phyloP scores from a whole-genome alignment of 1,140 invertebrate genomes.

The Tenebrio molitor region DNA sequence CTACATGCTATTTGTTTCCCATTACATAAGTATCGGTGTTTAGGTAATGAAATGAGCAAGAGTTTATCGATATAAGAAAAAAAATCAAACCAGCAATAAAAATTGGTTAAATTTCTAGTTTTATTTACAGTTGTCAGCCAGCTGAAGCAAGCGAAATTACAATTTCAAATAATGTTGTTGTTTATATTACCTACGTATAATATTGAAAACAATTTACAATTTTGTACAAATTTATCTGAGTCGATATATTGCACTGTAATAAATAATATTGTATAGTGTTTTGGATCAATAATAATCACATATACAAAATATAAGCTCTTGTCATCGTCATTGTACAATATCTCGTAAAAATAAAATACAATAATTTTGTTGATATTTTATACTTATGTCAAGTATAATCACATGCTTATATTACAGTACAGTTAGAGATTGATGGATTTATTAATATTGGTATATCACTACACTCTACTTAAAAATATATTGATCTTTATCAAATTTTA shows the following conservation, averaged over 20 bases:
- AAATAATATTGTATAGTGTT: constrained; percentile 17
- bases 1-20: too few relatives aligned
- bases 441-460: constrained; percentile 25
- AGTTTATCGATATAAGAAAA: not conserved
- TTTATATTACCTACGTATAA: constrained; percentile 6
- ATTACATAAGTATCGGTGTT: too few relatives aligned
- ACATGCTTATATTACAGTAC: constrained; percentile 39
- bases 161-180: constrained; percentile 7
- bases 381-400: constrained; percentile 26
- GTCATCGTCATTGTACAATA: constrained; percentile 24
- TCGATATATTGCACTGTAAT: constrained; percentile 28
- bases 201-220: constrained; percentile 29
- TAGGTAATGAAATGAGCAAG: not conserved
- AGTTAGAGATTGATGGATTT: constrained; percentile 39
- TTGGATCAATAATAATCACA: constrained; percentile 8
- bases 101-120: constrained; percentile 38
- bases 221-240: constrained; percentile 23
- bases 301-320: constrained; percentile 40
- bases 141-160: constrained; percentile 41
- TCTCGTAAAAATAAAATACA: constrained; percentile 35
- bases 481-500: constrained; percentile 35
- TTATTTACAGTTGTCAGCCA: constrained; percentile 43
- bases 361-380: constrained; percentile 24
- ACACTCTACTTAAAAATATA: constrained; percentile 42
- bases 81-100: constrained; percentile 33